Evolutionary conservation across 1,140 invertebrate species (phyloP), one percentile per base, ranked within the genome.

Genomic region (Cherax quadricarinatus): DNA sequence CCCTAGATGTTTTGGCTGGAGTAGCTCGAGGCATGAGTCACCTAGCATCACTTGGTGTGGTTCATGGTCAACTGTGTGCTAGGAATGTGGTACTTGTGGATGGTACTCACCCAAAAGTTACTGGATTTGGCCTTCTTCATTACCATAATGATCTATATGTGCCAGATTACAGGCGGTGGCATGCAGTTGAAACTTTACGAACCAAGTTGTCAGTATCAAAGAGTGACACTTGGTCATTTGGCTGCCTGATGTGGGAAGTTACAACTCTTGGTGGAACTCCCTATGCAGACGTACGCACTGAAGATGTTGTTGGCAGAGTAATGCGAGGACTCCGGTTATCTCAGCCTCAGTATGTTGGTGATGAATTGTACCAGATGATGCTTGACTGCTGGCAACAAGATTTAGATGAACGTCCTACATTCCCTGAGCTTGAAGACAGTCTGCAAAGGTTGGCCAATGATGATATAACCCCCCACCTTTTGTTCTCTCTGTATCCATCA

Each of bases 311-410:
- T 10, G 96, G 96, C 12, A 96, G 97, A 82, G 95, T 98, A 6
- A 95, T 96, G 53, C 95, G 96, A 93, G 97, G 97, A 1, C 95
- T 97, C 87, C 95, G 97, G 53, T 96, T 98, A 3, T 96, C 96
- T 5, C 97, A 98, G 94, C 95, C 97, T 0, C 95, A 96, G 49
- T 96, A 97, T 57, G 93, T 95, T 78, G 96, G 96, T 73, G 97
- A 97, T 94, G 97, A 97, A 91, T 95, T 98, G 48, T 98, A 98
- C 94, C 97, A 98, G 95, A 95, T 98, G 78, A 97, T 98, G 95
- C 95, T 97, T 7, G 97, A 97, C 92, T 98, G 98, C 94, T 98
- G 98, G 98, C 97, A 97, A 94, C 94, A 96, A n/a, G 97, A 98
- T 94, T 96, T 96, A 9, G 97, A 97, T 93, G 97, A 98, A 94